phyloP scores from a whole-genome alignment of 2,888 invertebrate species.

The Patella ulyssiponensis region DNA sequence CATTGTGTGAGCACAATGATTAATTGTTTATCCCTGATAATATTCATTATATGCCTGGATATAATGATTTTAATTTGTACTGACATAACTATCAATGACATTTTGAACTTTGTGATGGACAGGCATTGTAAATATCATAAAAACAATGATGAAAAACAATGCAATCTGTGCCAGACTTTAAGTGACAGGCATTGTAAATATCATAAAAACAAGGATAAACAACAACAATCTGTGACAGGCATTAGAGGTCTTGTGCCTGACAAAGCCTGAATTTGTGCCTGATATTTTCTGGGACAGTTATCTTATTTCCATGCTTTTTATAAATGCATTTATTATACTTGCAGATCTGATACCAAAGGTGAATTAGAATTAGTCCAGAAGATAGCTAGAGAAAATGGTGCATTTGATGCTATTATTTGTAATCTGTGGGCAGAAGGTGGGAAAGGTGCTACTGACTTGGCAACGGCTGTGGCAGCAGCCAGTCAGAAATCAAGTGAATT shows the following conservation, averaged over 20 bases:
- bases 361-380: constrained; percentile 86
- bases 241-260: no score
- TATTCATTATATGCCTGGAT: no score
- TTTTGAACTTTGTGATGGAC: background rate
- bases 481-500: constrained; percentile 77
- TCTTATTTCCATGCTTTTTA: no score
- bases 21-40: no score
- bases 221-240: no score
- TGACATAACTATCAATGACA: no score
- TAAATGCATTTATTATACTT: constrained; percentile 8
- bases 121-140: background rate
- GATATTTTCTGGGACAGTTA: no score
- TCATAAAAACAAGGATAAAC: background rate
- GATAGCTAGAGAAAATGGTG: constrained; percentile 84
- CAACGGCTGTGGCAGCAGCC: constrained; percentile 88
- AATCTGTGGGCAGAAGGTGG: constrained; percentile 93
- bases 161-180: no score
- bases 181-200: background rate
- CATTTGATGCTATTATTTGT: constrained; percentile 88
- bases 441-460: constrained; percentile 86
- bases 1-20: no score
- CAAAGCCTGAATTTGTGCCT: no score
- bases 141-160: no score
- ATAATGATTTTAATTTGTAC: no score
- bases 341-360: constrained; percentile 86